These are phyloP conservation scores for Anarhynchus alexandrinus DNA, from an alignment of 2,113 vertebrate species.

Conservation along the genomic window DNA sequence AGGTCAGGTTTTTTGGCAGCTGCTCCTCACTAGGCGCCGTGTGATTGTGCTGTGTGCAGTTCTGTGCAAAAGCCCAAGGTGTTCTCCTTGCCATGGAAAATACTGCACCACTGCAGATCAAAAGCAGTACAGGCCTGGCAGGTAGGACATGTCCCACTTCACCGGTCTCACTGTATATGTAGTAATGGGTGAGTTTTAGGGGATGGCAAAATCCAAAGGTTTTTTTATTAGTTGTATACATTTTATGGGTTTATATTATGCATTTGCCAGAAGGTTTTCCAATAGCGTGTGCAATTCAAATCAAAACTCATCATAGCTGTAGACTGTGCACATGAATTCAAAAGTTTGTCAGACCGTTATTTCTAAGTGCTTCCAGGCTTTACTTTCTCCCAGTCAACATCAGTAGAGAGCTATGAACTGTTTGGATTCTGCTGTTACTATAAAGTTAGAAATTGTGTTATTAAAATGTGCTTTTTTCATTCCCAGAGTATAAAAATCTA, in stretches of 20 bases:
- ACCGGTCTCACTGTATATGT: neutral
- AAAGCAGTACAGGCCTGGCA: neutral
- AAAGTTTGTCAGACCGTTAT: neutral
- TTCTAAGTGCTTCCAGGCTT: neutral
- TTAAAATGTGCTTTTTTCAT: neutral
- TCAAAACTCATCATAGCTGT: neutral
- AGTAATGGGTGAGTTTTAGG: neutral
- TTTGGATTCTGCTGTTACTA: neutral
- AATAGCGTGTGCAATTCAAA: neutral
- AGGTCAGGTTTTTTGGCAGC: neutral
- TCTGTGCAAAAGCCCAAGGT: neutral
- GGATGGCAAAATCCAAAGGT: neutral
- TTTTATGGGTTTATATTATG: neutral
- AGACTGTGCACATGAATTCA: neutral
- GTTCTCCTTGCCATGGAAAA: neutral
- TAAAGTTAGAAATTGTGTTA: neutral
- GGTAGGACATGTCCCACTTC: neutral
- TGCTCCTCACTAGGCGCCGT: neutral
- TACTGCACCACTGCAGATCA: neutral
- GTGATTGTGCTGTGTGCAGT: neutral
- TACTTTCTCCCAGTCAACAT: neutral
- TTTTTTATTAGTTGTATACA: neutral
- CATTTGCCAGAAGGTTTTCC: neutral
- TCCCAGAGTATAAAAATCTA: neutral
- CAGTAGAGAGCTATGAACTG: neutral